phyloP scores from a whole-genome alignment of 2,888 invertebrate species.

The Heterodera filipjevi region DNA sequence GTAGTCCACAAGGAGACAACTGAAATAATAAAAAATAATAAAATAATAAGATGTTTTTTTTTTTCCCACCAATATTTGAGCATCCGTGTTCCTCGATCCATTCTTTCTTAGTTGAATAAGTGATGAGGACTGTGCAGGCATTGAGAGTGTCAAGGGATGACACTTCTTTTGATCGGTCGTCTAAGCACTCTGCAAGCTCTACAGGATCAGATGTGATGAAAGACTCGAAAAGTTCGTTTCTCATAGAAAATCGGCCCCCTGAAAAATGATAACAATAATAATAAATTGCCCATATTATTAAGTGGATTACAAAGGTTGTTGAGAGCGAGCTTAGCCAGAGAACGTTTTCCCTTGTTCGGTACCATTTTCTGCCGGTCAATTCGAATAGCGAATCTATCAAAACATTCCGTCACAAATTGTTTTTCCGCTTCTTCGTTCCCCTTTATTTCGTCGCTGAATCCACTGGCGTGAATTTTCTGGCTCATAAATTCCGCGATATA shows the following conservation, averaged over 20 bases:
- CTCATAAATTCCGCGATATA: constrained; percentile 24
- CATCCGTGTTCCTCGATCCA: not conserved
- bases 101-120: not conserved
- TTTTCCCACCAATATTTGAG: not conserved
- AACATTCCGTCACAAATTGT: constrained; percentile 10
- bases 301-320: constrained; percentile 12
- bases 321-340: constrained; percentile 1
- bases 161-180: constrained; percentile 1
- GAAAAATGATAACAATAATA: not conserved
- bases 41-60: not conserved
- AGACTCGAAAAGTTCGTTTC: constrained; percentile 4
- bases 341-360: not conserved
- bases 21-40: not conserved
- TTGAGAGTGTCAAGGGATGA: not conserved
- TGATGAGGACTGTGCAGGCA: not conserved
- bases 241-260: constrained; percentile 16
- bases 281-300: too few relatives aligned
- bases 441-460: constrained; percentile 8
- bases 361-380: constrained; percentile 13
- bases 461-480: constrained; percentile 16
- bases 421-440: not conserved
- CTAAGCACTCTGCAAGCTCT: not conserved
- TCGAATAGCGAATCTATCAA: not conserved
- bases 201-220: not conserved
- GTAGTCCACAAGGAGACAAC: constrained; percentile 19